Evolutionary conservation across 2,888 invertebrate species (phyloP), one percentile per base, ranked within the genome.

Genomic region (Ormyrus pomaceus): DNA sequence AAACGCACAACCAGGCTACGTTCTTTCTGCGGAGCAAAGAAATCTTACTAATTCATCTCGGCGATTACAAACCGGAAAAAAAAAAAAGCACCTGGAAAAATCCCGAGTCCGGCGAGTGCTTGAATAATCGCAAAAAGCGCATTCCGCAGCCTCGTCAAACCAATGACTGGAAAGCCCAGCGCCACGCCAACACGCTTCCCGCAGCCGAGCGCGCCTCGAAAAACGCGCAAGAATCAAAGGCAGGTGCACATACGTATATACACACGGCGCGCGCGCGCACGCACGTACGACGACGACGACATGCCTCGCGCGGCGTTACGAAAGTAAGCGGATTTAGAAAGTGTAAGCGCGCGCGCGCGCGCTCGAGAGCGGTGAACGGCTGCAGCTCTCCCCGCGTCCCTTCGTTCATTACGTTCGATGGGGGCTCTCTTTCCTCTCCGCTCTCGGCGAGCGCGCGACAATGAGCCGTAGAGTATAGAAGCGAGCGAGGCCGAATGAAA

Each of bases 251-350:
- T 59, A 59, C 34, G 13, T 62, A 46, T 2, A 62, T 2, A 62
- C 4, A 62, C 13, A 13, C 13, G 13, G 13, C 13, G 13, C 13
- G 19, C 19, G 19, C 19, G 1, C 46, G 46, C 62, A 64, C 50
- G 19, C 19, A 62, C 64, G 50, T 19, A 64, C 8, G 8, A 64
- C 45, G 19, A 19, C 19, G 8, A 64, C 45, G 58, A 55, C 64
- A 34, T 48, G 50, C n/a, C 11, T 19, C 61, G 61, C 73, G 11
- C 59, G 66, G 34, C 83, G 83, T 90, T 90, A 88, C 89, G 90
- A 90, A 90, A 90, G 89, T 89, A 89, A 89, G 88, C 88, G 89
- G 89, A 88, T 90, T 90, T 90, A 90, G 90, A 90, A 90, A 90
- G 90, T 90, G 88, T 86, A 88, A 88, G 86, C 85, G 86, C 34